These are phyloP conservation scores for Papilio polyxenes DNA, from an alignment of 1,140 invertebrate species.

Conservation along the genomic window DNA sequence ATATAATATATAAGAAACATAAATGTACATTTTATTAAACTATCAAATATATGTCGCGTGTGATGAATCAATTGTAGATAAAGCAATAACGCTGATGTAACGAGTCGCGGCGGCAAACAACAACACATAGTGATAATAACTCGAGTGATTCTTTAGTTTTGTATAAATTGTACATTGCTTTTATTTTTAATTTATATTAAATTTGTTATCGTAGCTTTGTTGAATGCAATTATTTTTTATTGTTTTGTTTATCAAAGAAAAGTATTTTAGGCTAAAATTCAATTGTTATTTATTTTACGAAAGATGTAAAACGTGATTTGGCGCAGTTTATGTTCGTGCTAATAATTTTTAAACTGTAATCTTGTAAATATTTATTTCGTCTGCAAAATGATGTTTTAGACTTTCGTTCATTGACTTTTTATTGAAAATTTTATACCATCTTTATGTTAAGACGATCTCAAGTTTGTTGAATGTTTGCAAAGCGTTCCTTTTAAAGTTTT, in stretches of 20 bases:
- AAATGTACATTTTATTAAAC: slow-evolving; percentile 44
- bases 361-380: slow-evolving; percentile 69
- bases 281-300: slow-evolving; percentile 80
- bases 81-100: slow-evolving; percentile 47
- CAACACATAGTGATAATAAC: slow-evolving; percentile 71
- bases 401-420: slow-evolving; percentile 72
- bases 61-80: slow-evolving; percentile 49
- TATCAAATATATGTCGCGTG: slow-evolving; percentile 38
- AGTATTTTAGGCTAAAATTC: slow-evolving; percentile 79
- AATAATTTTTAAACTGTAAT: slow-evolving; percentile 58
- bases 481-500: slow-evolving; percentile 81
- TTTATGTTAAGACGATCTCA: slow-evolving; percentile 80
- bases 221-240: slow-evolving; percentile 80
- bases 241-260: slow-evolving; percentile 80
- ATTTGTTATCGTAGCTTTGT: slow-evolving; percentile 81
- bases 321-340: slow-evolving; percentile 60
- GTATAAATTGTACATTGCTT: slow-evolving; percentile 79
- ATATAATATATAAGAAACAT: slow-evolving; percentile 34
- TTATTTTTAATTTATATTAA: slow-evolving; percentile 80
- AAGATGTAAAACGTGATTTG: slow-evolving; percentile 75
- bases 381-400: slow-evolving; percentile 68
- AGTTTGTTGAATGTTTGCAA: slow-evolving; percentile 81
- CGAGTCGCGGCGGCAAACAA: slow-evolving; percentile 50
- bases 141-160: slow-evolving; percentile 75
- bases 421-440: slow-evolving; percentile 78